phyloP scores from a whole-genome alignment of 1,140 invertebrate genomes.

The Sarcophaga peregrina region DNA sequence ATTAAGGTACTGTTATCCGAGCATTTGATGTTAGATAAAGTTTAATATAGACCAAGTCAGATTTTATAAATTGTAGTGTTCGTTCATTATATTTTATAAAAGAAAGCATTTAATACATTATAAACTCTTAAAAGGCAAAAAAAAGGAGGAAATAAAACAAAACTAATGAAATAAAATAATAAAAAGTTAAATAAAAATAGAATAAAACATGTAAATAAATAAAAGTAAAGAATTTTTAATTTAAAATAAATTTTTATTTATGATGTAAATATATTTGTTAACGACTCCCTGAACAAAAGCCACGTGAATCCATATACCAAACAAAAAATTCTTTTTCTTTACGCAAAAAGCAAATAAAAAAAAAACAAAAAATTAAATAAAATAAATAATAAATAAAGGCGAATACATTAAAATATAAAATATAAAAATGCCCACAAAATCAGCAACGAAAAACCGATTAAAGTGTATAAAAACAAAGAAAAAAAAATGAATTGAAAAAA shows the following conservation, averaged over 20 bases:
- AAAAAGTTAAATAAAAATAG: not conserved
- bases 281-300: not conserved
- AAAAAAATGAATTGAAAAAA: too few relatives aligned
- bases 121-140: too few relatives aligned
- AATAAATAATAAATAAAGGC: not conserved
- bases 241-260: conserved; percentile 23
- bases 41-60: too few relatives aligned
- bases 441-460: not conserved
- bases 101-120: too few relatives aligned
- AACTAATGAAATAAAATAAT: too few relatives aligned
- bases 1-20: too few relatives aligned
- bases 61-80: too few relatives aligned
- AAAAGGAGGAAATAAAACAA: too few relatives aligned
- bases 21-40: too few relatives aligned
- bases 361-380: not conserved
- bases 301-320: not conserved
- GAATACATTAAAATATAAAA: not conserved
- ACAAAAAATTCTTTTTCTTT: not conserved
- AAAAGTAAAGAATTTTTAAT: conserved; percentile 3
- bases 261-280: conserved; percentile 20
- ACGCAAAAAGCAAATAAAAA: not conserved
- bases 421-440: not conserved
- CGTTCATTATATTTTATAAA: too few relatives aligned
- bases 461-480: too few relatives aligned
- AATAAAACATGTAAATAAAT: not conserved